These are phyloP conservation scores for Recurvirostra avosetta DNA, from an alignment of 2,113 vertebrate species.

Conservation along the genomic window DNA sequence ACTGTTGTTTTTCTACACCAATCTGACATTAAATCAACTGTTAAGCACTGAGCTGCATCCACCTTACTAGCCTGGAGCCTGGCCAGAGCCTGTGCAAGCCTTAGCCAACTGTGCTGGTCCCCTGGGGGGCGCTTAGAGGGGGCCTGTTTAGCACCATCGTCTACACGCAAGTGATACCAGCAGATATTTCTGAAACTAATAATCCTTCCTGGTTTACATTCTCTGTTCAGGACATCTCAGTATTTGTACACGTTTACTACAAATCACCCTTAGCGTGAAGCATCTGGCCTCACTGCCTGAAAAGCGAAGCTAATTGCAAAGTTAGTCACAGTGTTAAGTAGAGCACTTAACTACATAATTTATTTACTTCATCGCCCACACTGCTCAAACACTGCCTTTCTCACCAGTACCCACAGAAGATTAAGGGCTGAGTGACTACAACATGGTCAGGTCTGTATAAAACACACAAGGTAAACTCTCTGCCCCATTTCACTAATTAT, in stretches of 20 bases:
- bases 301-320: neutral
- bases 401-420: neutral
- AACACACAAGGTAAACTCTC: neutral
- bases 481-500: neutral
- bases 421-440: neutral
- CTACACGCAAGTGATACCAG: neutral
- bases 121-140: neutral
- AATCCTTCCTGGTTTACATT: neutral
- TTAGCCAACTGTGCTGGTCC: fast-evolving
- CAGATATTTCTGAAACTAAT: neutral
- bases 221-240: neutral
- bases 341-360: neutral
- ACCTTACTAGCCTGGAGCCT: neutral
- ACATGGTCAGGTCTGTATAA: neutral
- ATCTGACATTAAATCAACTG: neutral
- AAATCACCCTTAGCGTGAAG: neutral
- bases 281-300: neutral
- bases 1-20: neutral
- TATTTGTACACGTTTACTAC: neutral
- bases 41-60: neutral
- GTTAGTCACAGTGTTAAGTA: neutral
- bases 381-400: neutral
- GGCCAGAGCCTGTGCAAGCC: neutral
- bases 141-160: neutral
- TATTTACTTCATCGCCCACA: neutral